Evolutionary conservation across 2,113 vertebrate genomes (phyloP).

Genomic region (Plecturocebus donacophilus): DNA sequence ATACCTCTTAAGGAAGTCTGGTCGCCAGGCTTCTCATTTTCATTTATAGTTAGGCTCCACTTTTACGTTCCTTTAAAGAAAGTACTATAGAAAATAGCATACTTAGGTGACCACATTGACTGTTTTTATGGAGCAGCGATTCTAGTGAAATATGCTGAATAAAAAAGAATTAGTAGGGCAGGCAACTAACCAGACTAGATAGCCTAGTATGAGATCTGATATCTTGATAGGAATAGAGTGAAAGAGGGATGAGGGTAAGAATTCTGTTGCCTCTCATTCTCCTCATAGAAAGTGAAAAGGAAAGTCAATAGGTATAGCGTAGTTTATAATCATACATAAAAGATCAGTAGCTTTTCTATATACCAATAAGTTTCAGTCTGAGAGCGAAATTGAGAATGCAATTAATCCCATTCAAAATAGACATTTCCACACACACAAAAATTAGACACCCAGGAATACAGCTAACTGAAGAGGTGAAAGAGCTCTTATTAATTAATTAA

Average conservation of each 20-base stretch:
- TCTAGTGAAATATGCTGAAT: background rate
- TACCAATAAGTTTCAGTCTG: no score
- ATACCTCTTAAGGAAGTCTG: background rate
- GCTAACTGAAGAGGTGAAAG: no score
- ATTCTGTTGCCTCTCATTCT: background rate
- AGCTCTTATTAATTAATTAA: no score
- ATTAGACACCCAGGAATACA: no score
- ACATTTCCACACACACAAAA: no score
- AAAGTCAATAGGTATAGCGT: background rate
- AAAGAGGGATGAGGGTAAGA: background rate
- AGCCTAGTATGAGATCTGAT: background rate
- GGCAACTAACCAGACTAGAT: background rate
- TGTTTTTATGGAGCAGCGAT: background rate
- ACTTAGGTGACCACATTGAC: background rate
- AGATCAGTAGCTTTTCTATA: no score
- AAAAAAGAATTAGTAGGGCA: background rate
- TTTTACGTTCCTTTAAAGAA: constrained; percentile 1
- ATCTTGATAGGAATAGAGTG: background rate
- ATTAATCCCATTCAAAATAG: no score
- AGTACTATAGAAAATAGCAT: background rate
- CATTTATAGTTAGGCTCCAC: background rate
- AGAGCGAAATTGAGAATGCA: no score
- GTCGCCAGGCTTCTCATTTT: background rate
- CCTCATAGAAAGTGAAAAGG: background rate
- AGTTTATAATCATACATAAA: background rate